These are phyloP conservation scores for Meriones psammophilus DNA, from an alignment of 2,797 vertebrate species.

Conservation along the genomic window DNA sequence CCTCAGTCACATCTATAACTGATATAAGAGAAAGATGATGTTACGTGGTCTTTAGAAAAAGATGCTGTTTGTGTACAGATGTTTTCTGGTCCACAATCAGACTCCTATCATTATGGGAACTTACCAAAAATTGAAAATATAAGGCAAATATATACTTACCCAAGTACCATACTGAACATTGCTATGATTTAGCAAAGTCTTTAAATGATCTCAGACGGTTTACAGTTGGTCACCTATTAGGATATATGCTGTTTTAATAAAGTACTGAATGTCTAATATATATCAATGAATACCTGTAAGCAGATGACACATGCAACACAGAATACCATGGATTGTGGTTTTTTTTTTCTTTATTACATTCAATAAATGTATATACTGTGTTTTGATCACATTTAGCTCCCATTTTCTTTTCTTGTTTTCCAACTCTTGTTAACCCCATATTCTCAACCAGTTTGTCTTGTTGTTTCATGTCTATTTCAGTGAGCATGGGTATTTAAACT, in stretches of 20 bases:
- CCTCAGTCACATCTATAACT: neutral
- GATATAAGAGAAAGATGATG: no score
- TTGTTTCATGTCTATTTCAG: no score
- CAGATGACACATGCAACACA: neutral
- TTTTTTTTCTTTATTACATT: no score
- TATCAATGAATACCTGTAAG: neutral
- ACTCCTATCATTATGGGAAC: neutral
- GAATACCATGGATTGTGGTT: no score
- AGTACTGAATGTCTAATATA: no score
- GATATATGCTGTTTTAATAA: neutral
- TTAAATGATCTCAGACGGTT: neutral
- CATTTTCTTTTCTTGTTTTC: no score
- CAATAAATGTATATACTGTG: no score
- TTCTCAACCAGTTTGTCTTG: no score
- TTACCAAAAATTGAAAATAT: neutral
- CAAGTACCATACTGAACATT: neutral
- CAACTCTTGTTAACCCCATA: no score
- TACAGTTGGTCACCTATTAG: neutral
- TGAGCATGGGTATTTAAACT: no score
- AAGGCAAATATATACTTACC: neutral
- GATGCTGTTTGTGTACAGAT: neutral
- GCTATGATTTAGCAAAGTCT: neutral
- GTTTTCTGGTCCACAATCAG: neutral
- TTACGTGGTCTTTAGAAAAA: neutral
- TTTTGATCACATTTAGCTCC: no score